Evolutionary conservation across 2,888 invertebrate genomes (phyloP).

Genomic region (Trichopoda pennipes): DNA sequence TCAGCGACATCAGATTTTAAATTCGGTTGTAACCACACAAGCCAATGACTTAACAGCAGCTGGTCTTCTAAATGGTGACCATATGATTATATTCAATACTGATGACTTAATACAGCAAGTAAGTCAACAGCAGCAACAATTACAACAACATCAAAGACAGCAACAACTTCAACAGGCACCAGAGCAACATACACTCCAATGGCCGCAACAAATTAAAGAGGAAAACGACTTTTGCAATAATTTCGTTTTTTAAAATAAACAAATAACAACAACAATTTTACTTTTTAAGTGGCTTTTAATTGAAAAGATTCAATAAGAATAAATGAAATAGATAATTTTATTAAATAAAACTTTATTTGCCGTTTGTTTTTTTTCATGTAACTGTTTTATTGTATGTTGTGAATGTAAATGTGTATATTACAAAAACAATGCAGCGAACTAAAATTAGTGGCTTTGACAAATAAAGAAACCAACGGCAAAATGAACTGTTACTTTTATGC

Average conservation of each 20-base stretch:
- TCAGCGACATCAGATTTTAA: slow-evolving; percentile 48
- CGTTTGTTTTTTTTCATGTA: too few relatives aligned
- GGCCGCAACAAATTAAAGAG: slow-evolving; percentile 58
- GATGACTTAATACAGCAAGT: slow-evolving; percentile 67
- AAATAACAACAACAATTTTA: neutral
- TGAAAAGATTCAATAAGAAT: neutral
- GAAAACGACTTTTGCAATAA: slow-evolving; percentile 61
- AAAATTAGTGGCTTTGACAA: too few relatives aligned
- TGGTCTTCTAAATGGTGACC: slow-evolving; percentile 59
- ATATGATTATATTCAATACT: slow-evolving; percentile 69
- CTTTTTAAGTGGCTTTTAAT: neutral
- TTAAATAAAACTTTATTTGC: neutral
- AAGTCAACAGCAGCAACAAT: slow-evolving; percentile 65
- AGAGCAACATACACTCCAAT: slow-evolving; percentile 21
- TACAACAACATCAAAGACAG: slow-evolving; percentile 57
- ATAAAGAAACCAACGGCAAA: too few relatives aligned
- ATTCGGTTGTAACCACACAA: slow-evolving; percentile 64
- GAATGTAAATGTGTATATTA: too few relatives aligned
- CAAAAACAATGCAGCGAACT: too few relatives aligned
- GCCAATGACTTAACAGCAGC: slow-evolving; percentile 52
- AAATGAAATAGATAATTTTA: neutral
- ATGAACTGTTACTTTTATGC: too few relatives aligned
- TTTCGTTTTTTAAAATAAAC: slow-evolving; percentile 53
- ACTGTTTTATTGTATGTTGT: too few relatives aligned
- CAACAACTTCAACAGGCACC: slow-evolving; percentile 38